Evolutionary conservation across 2,797 vertebrate species (phyloP).

Genomic region (Amniataba percoides): DNA sequence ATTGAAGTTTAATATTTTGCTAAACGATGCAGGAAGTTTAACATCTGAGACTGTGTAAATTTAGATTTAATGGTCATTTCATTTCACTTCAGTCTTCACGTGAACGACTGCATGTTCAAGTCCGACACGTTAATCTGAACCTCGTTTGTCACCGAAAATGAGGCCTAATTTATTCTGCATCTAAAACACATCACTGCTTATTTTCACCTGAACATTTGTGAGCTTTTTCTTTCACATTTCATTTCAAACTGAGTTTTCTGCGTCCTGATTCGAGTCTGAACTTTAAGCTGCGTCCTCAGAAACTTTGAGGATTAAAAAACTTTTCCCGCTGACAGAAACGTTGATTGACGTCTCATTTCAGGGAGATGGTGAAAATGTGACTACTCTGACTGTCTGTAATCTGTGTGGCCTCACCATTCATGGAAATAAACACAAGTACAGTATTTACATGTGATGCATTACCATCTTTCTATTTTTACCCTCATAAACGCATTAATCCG

Average conservation of each 20-base stretch:
- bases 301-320: constrained; percentile 60
- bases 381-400: constrained; percentile 51
- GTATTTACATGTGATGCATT: constrained; percentile 52
- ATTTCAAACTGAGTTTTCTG: background rate
- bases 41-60: no score
- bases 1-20: background rate
- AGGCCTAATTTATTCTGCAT: background rate
- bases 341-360: constrained; percentile 60
- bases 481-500: constrained; percentile 54
- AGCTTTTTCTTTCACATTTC: background rate
- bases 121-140: no score
- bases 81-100: background rate
- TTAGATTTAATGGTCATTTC: background rate
- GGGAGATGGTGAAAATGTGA: constrained; percentile 30
- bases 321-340: constrained; percentile 28
- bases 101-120: no score
- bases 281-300: constrained; percentile 39
- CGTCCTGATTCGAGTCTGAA: constrained; percentile 15
- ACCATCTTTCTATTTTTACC: constrained; percentile 67
- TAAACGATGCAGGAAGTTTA: no score
- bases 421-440: constrained; percentile 32
- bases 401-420: constrained; percentile 6
- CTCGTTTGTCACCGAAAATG: no score
- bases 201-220: no score
- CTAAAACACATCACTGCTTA: background rate